phyloP scores from a whole-genome alignment of 2,888 invertebrate genomes.

The Drosophila setosimentum region DNA sequence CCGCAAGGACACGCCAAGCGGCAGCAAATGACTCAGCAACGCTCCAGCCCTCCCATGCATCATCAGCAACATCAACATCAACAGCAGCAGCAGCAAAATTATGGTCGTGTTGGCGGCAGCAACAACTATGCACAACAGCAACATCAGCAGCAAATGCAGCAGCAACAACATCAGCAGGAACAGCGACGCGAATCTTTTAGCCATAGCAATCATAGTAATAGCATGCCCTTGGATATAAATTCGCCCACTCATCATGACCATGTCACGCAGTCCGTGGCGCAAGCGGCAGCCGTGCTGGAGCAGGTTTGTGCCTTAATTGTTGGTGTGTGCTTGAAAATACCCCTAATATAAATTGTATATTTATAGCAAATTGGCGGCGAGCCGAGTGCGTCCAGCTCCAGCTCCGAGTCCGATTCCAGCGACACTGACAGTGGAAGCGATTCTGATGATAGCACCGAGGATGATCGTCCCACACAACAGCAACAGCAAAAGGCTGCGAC shows the following conservation, averaged over 20 bases:
- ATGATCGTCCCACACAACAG: constrained; percentile 68
- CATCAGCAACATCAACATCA: constrained; percentile 56
- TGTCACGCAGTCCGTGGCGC: constrained; percentile 79
- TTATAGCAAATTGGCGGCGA: constrained; percentile 84
- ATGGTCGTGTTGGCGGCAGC: constrained; percentile 53
- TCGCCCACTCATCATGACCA: constrained; percentile 70
- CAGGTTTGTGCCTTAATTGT: constrained; percentile 63
- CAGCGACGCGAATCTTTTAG: constrained; percentile 52
- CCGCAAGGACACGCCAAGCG: constrained; percentile 56
- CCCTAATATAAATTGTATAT: neutral
- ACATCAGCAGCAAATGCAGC: constrained; percentile 67
- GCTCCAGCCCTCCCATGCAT: constrained; percentile 69
- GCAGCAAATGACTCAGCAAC: constrained; percentile 62
- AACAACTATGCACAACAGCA: constrained; percentile 72
- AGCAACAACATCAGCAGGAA: constrained; percentile 64
- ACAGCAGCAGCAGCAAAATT: constrained; percentile 64
- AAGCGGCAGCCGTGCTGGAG: constrained; percentile 82
- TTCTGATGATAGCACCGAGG: constrained; percentile 84
- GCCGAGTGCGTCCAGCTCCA: constrained; percentile 84
- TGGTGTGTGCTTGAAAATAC: neutral
- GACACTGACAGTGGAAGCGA: constrained; percentile 84
- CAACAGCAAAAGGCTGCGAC: constrained; percentile 44
- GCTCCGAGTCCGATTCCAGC: constrained; percentile 84
- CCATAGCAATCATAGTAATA: constrained; percentile 64
- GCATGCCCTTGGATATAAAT: constrained; percentile 64